Base-by-base conservation (phyloP, 2,797 vertebrate species). In the Sylvilagus floridanus region DNA sequence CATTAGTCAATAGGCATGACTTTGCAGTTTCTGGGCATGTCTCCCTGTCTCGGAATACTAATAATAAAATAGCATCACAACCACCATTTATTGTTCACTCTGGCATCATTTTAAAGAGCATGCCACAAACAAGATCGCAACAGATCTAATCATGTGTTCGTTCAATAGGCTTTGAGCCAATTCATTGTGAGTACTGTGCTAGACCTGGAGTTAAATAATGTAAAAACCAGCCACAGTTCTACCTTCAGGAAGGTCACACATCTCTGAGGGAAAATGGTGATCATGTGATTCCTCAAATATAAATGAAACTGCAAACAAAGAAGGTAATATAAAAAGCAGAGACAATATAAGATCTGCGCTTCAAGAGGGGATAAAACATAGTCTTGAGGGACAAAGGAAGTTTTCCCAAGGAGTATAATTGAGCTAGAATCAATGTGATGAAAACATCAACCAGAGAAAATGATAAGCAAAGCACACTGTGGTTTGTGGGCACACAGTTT, bases 91-190 rank as follows among this genome's bases (percentile, higher is more conserved):
- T 14, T 84, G 19, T 69, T 92, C 54, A 86, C 47, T 84, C 28
- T 65, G 52, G 82, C 42, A 63, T 11, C 14, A 50, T 71, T 63
- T 87, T 81, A 6, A n/a, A 81, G n/a, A 37, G 26, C 47, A 4
- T 66, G 79, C 93, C 57, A 77, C 22, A 90, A 92, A 71, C 32
- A 76, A 57, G 73, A 57, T 88, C 35, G 79, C 91, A 69, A 66
- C 88, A 82, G 88, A 90, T 84, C 22, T 57, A 90, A 52, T 75
- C 32, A 88, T 77, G 76, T 89, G 42, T 84, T 88, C 65, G 50
- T 92, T 77, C 71, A 81, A 52, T 28, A 77, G 79, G 30, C 24
- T 85, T 82, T 78, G 69, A 73, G 63, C 66, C 47, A 87, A 1
- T 78, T 68, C 26, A 30, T 78, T 12, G 21, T 13, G 28, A 60